Conservation (phyloP, 2,113 vertebrate genomes). For the Oreotragus oreotragus region DNA sequence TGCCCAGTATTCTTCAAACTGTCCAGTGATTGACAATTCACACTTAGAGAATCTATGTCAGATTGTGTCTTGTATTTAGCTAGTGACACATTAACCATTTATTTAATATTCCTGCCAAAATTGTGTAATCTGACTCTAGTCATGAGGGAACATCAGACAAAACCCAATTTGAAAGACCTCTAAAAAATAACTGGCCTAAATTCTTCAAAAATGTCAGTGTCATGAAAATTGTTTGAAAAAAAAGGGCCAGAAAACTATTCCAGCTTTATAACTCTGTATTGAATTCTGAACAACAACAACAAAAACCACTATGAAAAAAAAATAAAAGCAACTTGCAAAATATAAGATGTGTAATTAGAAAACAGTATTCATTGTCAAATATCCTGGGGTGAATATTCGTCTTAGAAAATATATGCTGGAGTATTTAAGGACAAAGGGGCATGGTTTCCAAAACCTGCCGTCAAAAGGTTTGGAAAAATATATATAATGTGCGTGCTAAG, state of each 20-base stretch:
- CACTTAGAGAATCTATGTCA: background rate
- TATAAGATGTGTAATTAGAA: background rate
- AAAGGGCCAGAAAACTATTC: background rate
- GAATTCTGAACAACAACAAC: background rate
- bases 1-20: background rate
- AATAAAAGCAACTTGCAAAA: background rate
- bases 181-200: slow-evolving; percentile 54
- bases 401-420: background rate
- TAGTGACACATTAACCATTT: slow-evolving; percentile 36
- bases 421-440: background rate
- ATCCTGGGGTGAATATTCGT: background rate
- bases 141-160: slow-evolving; percentile 41
- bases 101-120: slow-evolving; percentile 42
- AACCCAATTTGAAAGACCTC: slow-evolving; percentile 41
- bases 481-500: background rate
- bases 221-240: background rate
- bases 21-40: background rate
- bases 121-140: slow-evolving; percentile 38
- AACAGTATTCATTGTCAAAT: background rate
- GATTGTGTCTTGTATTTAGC: slow-evolving; percentile 39
- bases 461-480: background rate
- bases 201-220: slow-evolving; percentile 51
- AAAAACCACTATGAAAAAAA: background rate
- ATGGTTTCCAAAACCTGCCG: background rate
- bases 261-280: background rate